Percentiles rank a stretch among this genome's conserved stretches.
These are phyloP conservation scores for Ectemnius continuus DNA, from an alignment of 2,888 invertebrate genomes.

Conservation along the genomic window DNA sequence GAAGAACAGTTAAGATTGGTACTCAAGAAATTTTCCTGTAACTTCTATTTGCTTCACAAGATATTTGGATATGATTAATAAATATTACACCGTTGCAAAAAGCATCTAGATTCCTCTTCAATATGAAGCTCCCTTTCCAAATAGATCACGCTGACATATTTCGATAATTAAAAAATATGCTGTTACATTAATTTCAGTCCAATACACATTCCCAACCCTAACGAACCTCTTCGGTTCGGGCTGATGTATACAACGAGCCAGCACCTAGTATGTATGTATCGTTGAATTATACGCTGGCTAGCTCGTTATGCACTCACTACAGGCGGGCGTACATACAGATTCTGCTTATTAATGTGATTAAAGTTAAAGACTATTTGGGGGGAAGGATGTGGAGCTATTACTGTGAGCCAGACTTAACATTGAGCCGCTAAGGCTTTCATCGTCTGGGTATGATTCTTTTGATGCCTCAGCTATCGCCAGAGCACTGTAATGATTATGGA, in stretches of 20 bases:
- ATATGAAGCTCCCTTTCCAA: conserved; percentile 61
- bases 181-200: conserved; percentile 67
- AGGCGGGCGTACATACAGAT: conserved; percentile 72
- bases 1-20: conserved; percentile 46
- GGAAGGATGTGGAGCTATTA: conserved; percentile 95
- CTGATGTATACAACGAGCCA: conserved; percentile 59
- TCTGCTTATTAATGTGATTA: conserved; percentile 69
- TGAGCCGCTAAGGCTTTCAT: conserved; percentile 95
- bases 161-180: conserved; percentile 61
- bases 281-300: conserved; percentile 58
- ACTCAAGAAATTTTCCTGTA: conserved; percentile 37
- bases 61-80: conserved; percentile 60
- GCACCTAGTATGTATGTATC: conserved; percentile 61
- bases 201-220: conserved; percentile 72
- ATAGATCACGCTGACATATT: conserved; percentile 56
- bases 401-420: conserved; percentile 97
- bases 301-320: conserved; percentile 67
- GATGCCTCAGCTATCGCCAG: conserved; percentile 95
- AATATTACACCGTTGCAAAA: conserved; percentile 64
- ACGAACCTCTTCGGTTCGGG: conserved; percentile 60
- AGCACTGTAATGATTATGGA: conserved; percentile 82
- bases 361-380: conserved; percentile 84
- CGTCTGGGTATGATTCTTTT: conserved; percentile 92
- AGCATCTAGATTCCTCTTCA: conserved; percentile 65
- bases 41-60: conserved; percentile 51